Evolutionary conservation across 2,797 vertebrate genomes (phyloP).

Genomic region (Antennarius maculatus): DNA sequence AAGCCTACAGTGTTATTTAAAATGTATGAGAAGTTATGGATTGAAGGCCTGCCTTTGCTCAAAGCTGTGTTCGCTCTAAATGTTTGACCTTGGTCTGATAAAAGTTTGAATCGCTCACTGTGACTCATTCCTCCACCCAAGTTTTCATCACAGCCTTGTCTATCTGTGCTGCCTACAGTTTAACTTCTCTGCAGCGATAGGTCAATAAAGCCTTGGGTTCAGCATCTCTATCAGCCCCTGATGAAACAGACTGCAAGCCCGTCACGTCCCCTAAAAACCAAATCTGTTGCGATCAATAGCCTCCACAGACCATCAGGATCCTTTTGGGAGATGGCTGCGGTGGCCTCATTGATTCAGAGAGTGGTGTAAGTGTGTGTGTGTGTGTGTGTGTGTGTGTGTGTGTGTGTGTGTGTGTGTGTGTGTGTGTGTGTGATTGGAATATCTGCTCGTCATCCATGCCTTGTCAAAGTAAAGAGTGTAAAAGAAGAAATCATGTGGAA

Average conservation of each 20-base stretch:
- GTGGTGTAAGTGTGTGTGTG: constrained; percentile 8
- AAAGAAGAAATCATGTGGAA: constrained; percentile 21
- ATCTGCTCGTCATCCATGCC: constrained; percentile 12
- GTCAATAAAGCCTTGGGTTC: constrained; percentile 42
- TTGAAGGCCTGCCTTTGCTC: constrained; percentile 32
- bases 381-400: too few relatives aligned
- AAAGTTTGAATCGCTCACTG: constrained; percentile 31
- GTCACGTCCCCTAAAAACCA: constrained; percentile 48
- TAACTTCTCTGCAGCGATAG: constrained; percentile 21
- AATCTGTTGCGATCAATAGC: constrained; percentile 51
- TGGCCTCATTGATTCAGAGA: constrained; percentile 22
- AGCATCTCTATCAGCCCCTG: constrained; percentile 20
- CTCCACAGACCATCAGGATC: constrained; percentile 24
- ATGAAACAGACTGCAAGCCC: constrained; percentile 35
- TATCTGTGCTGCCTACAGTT: constrained; percentile 39
- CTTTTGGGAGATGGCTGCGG: constrained; percentile 15
- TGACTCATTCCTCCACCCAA: constrained; percentile 49
- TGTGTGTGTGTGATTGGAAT: too few relatives aligned
- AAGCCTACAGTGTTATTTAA: constrained; percentile 17
- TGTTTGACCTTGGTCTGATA: constrained; percentile 46
- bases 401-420: not conserved
- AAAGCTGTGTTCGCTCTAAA: constrained; percentile 20
- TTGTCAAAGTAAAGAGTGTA: constrained; percentile 44
- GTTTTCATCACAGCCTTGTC: constrained; percentile 22
- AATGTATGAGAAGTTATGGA: constrained; percentile 26